These are phyloP conservation scores for Papilio xuthus DNA, from an alignment of 1,140 invertebrate species.

Conservation along the genomic window DNA sequence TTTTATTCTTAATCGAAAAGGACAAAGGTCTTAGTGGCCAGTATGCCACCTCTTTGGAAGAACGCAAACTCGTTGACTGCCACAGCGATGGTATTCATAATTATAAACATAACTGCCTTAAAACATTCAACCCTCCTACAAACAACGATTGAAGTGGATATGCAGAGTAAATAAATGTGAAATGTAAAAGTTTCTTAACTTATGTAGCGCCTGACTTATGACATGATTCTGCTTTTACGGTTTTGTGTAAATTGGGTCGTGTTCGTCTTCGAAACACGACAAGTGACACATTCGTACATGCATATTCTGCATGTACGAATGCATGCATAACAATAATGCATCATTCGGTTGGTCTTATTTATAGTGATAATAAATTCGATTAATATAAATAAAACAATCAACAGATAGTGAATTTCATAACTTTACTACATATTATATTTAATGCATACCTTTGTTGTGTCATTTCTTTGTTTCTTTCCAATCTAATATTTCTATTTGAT, in stretches of 20 bases:
- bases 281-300: background rate
- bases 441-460: background rate
- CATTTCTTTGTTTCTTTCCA: background rate
- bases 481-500: conserved; percentile 1
- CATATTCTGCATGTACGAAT: too few relatives aligned
- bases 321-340: conserved; percentile 29
- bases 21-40: too few relatives aligned
- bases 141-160: conserved; percentile 11
- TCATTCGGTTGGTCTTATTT: background rate
- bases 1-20: too few relatives aligned
- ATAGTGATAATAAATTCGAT: background rate
- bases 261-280: conserved; percentile 43
- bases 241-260: conserved; percentile 63
- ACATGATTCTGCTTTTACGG: conserved; percentile 57
- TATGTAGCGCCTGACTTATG: conserved; percentile 44
- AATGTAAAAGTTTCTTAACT: conserved; percentile 24
- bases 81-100: too few relatives aligned
- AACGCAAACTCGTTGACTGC: too few relatives aligned
- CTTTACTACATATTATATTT: background rate
- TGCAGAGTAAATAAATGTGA: conserved; percentile 41
- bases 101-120: too few relatives aligned
- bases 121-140: too few relatives aligned
- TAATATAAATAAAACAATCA: background rate
- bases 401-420: background rate
- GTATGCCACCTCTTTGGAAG: too few relatives aligned